A percentile compares a stretch with the other conserved stretches of the same genome.
Conservation (phyloP, 2,888 invertebrate species). For the Lasioglossum vierecki region DNA sequence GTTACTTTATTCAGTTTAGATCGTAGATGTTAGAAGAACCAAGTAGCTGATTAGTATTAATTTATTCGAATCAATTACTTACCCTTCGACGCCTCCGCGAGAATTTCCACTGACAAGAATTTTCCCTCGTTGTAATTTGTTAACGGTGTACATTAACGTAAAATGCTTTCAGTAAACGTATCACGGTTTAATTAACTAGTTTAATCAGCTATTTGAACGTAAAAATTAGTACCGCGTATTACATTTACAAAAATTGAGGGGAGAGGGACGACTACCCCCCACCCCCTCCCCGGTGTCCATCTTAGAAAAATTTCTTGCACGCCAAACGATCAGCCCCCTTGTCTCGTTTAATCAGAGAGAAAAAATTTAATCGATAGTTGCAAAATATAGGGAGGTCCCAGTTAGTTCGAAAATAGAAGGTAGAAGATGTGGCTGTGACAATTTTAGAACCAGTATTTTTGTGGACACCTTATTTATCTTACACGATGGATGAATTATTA, state of each 20-base stretch:
- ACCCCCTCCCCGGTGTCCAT: not conserved
- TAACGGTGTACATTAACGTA: not conserved
- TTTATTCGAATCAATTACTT: not conserved
- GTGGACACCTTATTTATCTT: too few relatives aligned
- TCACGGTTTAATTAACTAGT: not conserved
- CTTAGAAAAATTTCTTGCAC: slow-evolving; percentile 2
- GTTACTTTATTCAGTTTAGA: not conserved
- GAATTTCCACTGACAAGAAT: not conserved
- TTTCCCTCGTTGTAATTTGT: not conserved
- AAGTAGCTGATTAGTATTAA: not conserved
- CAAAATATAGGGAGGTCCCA: not conserved
- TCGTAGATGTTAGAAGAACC: not conserved
- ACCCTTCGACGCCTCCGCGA: not conserved
- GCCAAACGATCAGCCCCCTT: not conserved
- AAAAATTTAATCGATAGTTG: not conserved
- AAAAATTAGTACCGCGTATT: not conserved
- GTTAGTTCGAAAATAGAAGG: not conserved
- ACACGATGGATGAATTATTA: not conserved
- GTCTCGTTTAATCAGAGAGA: not conserved
- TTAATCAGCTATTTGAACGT: not conserved
- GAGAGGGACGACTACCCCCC: too few relatives aligned
- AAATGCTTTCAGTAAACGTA: not conserved
- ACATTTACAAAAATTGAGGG: not conserved
- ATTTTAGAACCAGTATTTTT: not conserved
- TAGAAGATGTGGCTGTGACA: not conserved